phyloP scores from a whole-genome alignment of 2,113 vertebrate species.

The Sciurus niger region DNA sequence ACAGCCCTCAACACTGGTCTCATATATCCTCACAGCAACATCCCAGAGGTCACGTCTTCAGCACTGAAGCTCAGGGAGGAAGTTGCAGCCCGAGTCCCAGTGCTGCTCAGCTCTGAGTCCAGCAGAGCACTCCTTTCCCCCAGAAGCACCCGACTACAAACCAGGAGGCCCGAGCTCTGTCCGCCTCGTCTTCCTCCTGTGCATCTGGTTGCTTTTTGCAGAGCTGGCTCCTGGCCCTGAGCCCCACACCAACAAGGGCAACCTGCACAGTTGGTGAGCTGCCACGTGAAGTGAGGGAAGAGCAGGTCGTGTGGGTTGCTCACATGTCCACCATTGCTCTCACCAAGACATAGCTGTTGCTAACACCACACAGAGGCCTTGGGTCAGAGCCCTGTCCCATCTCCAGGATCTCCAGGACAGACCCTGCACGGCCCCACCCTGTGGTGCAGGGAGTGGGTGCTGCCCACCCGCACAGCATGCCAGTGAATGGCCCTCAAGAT shows the following conservation, averaged over 20 bases:
- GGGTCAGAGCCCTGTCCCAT: too few species aligned
- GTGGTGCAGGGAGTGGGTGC: background rate
- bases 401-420: too few species aligned
- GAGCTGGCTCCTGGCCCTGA: background rate
- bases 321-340: background rate
- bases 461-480: too few species aligned
- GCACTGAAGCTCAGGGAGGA: background rate
- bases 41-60: background rate
- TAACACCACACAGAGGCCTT: too few species aligned
- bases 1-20: too few species aligned
- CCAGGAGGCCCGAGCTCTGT: too few species aligned
- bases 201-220: background rate
- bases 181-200: background rate
- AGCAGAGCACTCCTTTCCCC: background rate
- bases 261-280: background rate
- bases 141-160: background rate
- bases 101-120: background rate
- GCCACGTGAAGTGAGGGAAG: rapidly evolving
- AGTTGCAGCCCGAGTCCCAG: background rate
- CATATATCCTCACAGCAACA: background rate
- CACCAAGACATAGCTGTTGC: too few species aligned
- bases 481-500: background rate
- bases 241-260: background rate
- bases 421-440: rapidly evolving
- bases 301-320: rapidly evolving